These are phyloP conservation scores for Drosophila fuyamai DNA, from an alignment of 1,140 invertebrate species.

Conservation along the genomic window DNA sequence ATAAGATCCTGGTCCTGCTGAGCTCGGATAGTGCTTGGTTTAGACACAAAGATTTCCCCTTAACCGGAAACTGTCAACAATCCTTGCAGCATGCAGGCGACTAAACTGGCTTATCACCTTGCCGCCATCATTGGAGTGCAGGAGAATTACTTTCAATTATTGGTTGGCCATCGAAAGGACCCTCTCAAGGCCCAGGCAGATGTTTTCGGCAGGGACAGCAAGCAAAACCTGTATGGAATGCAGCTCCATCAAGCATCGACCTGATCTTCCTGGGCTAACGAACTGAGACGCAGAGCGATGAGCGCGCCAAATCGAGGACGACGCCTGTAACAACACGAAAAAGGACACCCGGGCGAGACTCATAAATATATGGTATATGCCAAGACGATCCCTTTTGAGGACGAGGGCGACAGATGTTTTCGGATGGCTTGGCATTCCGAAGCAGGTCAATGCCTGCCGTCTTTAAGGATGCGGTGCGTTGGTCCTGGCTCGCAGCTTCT, in stretches of 20 bases:
- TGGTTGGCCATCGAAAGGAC: conserved; percentile 56
- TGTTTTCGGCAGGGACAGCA: conserved; percentile 51
- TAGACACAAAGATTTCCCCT: background rate
- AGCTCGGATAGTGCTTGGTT: background rate
- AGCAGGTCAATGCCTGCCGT: conserved; percentile 74
- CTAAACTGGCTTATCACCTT: conserved; percentile 64
- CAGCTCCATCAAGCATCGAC: conserved; percentile 62
- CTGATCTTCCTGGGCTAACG: conserved; percentile 26
- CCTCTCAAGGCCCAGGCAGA: conserved; percentile 53
- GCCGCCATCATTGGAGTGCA: conserved; percentile 45
- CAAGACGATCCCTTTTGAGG: conserved; percentile 47
- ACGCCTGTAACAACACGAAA: conserved; percentile 65
- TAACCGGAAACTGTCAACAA: conserved; percentile 57
- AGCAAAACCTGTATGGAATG: conserved; percentile 64
- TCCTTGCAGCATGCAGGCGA: conserved; percentile 36
- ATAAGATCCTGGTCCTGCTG: background rate
- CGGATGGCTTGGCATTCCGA: conserved; percentile 42
- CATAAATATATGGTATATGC: conserved; percentile 58
- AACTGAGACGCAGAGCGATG: conserved; percentile 20
- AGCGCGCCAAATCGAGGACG: conserved; percentile 60
- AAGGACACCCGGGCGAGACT: conserved; percentile 50
- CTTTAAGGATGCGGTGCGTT: conserved; percentile 70
- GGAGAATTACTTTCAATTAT: conserved; percentile 76
- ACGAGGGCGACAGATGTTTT: conserved; percentile 74
- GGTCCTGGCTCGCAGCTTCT: conserved; percentile 64